Conservation (phyloP, 2,113 vertebrate species). For the Anhinga anhinga region DNA sequence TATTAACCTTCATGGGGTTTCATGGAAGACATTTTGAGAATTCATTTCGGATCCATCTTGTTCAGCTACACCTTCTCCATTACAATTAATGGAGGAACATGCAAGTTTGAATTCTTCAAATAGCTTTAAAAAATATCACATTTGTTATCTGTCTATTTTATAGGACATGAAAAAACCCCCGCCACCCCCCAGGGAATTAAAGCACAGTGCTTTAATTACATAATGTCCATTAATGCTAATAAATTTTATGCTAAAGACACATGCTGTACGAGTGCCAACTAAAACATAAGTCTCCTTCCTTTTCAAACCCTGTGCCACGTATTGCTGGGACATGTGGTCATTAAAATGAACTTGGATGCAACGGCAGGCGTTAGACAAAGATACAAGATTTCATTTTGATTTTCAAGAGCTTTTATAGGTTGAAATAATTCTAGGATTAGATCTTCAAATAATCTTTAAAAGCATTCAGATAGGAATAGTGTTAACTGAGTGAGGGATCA, state of each 20-base stretch:
- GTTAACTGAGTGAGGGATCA: neutral
- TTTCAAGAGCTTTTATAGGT: neutral
- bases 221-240: slow-evolving; percentile 17
- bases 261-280: neutral
- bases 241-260: slow-evolving; percentile 14
- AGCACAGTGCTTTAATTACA: slow-evolving; percentile 22
- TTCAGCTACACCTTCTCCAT: neutral
- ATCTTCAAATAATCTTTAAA: neutral
- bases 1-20: neutral
- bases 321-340: neutral
- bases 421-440: neutral
- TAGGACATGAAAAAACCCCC: neutral
- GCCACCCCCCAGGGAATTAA: neutral
- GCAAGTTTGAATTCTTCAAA: neutral
- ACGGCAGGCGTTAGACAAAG: neutral
- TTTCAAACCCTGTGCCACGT: neutral
- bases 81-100: neutral
- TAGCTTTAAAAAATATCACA: neutral
- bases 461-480: neutral
- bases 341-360: neutral
- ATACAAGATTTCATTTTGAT: neutral
- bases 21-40: slow-evolving; percentile 25
- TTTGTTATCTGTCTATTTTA: neutral
- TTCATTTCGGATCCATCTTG: neutral
- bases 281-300: neutral